Conservation (phyloP, 2,888 invertebrate species). For the Argynnis bischoffii region DNA sequence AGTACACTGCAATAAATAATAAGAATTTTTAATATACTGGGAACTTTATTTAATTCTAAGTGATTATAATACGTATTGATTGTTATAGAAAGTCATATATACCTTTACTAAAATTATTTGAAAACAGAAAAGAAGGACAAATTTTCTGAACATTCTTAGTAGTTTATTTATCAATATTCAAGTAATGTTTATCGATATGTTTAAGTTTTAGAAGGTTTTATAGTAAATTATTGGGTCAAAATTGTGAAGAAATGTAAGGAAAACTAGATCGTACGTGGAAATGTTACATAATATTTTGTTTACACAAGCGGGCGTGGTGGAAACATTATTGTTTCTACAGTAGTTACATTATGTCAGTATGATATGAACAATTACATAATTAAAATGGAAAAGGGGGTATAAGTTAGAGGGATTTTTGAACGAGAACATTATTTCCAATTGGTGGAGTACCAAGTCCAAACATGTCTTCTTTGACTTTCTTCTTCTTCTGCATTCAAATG, state of each 20-base stretch:
- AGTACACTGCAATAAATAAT: conserved; percentile 35
- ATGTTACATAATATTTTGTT: background rate
- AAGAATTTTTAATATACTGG: background rate
- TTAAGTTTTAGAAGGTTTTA: conserved; percentile 1
- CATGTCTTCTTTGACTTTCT: conserved; percentile 40
- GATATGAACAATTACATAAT: background rate
- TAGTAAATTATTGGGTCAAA: background rate
- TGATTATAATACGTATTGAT: conserved; percentile 10
- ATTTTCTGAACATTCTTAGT: background rate
- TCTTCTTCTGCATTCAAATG: conserved; percentile 39
- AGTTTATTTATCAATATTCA: background rate
- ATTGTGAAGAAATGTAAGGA: background rate
- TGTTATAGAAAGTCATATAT: background rate
- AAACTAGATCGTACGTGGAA: background rate
- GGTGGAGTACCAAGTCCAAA: background rate
- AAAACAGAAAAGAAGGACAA: conserved; percentile 17
- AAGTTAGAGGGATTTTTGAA: background rate
- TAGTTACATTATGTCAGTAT: conserved; percentile 1
- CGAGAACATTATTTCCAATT: background rate
- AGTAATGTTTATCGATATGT: background rate
- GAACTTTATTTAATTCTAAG: background rate
- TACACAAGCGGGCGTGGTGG: background rate
- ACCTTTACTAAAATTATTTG: conserved; percentile 25
- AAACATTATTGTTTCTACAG: background rate
- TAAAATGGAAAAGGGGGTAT: background rate